Percentiles rank a stretch among this genome's conserved stretches.
These are phyloP conservation scores for Rhinoptilus africanus DNA, from an alignment of 2,113 vertebrate species.

Conservation along the genomic window DNA sequence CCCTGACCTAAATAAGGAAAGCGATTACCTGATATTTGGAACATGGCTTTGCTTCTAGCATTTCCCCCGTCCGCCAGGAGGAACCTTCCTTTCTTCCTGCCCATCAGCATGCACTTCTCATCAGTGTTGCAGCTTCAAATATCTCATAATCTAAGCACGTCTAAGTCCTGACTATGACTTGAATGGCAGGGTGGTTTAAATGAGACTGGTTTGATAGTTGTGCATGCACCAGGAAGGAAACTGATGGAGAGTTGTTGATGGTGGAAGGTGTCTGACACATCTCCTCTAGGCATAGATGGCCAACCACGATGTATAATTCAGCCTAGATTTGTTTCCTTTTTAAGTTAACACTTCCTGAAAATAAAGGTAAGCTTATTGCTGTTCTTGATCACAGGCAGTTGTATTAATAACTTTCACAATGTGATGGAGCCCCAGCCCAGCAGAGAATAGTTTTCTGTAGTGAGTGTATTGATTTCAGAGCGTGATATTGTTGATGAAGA, in stretches of 20 bases:
- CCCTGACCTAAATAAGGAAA: conserved; percentile 46
- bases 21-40: conserved; percentile 38
- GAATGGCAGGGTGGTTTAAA: background rate
- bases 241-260: background rate
- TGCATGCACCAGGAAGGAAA: background rate
- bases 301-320: background rate
- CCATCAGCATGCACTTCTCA: background rate
- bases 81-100: background rate
- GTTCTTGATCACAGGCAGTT: background rate
- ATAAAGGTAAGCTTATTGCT: background rate
- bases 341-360: background rate
- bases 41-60: background rate
- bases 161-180: background rate
- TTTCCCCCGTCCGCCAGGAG: background rate
- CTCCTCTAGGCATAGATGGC: background rate
- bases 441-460: background rate
- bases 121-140: background rate
- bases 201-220: background rate
- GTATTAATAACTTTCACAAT: background rate
- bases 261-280: background rate
- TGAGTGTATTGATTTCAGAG: background rate
- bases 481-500: background rate
- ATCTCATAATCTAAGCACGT: background rate
- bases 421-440: background rate
- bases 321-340: background rate